phyloP scores from a whole-genome alignment of 1,140 invertebrate species.

The Neotoxoptera formosana region DNA sequence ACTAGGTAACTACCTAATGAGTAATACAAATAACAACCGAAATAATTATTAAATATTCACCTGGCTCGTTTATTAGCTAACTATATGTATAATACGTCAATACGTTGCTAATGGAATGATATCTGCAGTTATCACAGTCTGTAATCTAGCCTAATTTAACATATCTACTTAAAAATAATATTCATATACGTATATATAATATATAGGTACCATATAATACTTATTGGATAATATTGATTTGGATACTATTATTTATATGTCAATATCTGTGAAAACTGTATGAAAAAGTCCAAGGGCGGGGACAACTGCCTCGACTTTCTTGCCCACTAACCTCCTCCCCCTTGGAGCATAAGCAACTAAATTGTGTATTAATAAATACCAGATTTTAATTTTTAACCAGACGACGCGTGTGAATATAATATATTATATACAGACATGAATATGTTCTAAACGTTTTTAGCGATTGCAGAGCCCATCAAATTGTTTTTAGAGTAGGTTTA shows the following conservation, averaged over 20 bases:
- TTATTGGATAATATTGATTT: background rate
- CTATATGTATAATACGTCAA: background rate
- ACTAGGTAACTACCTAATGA: background rate
- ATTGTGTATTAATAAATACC: background rate
- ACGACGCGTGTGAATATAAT: background rate
- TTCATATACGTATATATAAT: too few relatives aligned
- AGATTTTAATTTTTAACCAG: background rate
- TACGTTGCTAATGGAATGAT: background rate
- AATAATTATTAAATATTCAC: background rate
- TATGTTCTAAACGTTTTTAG: background rate
- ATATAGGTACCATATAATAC: background rate
- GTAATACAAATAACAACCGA: background rate
- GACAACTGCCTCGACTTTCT: background rate
- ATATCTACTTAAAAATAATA: background rate
- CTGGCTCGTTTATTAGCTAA: too few relatives aligned
- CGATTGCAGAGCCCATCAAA: too few relatives aligned
- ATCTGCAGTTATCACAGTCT: background rate
- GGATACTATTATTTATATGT: background rate
- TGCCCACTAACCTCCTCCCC: too few relatives aligned
- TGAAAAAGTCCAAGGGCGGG: background rate
- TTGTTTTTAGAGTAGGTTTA: too few relatives aligned
- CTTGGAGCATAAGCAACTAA: background rate
- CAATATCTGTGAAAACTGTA: background rate
- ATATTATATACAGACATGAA: background rate
- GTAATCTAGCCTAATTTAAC: background rate